A percentile compares a stretch with the other conserved stretches of the same genome.
phyloP scores from a whole-genome alignment of 1,140 invertebrate genomes.

The Papilio machaon region DNA sequence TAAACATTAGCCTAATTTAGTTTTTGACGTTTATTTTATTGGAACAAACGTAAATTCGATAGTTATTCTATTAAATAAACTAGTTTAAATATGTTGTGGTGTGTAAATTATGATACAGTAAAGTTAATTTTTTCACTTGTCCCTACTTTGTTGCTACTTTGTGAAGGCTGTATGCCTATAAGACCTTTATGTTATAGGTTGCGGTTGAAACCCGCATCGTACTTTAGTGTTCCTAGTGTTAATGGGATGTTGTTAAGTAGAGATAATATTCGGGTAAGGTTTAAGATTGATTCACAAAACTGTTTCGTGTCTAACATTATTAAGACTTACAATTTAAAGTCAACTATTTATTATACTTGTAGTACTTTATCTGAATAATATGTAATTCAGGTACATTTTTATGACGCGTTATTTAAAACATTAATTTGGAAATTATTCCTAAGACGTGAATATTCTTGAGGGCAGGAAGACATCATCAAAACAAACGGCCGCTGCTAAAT shows the following conservation, averaged over 20 bases:
- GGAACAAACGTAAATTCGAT: not conserved
- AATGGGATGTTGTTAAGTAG: not conserved
- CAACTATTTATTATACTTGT: too few species aligned
- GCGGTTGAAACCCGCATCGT: not conserved
- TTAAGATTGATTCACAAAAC: not conserved
- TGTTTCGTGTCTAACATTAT: not conserved
- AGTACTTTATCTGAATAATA: too few species aligned
- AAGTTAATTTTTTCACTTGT: not conserved
- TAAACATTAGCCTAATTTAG: not conserved
- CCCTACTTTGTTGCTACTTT: not conserved
- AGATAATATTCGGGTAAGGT: not conserved
- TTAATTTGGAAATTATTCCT: not conserved
- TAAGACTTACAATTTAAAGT: not conserved
- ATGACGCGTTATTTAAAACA: not conserved
- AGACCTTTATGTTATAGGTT: slow-evolving; percentile 1
- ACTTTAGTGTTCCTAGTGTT: not conserved
- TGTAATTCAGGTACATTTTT: not conserved
- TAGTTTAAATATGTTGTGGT: not conserved
- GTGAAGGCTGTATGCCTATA: not conserved
- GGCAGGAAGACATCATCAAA: not conserved
- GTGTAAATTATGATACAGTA: not conserved
- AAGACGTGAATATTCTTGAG: not conserved
- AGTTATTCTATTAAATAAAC: not conserved
- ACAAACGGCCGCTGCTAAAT: slow-evolving; percentile 23
- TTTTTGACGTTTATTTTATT: not conserved